These are phyloP conservation scores for Meleagris gallopavo DNA, from an alignment of 2,113 vertebrate genomes.

Conservation along the genomic window DNA sequence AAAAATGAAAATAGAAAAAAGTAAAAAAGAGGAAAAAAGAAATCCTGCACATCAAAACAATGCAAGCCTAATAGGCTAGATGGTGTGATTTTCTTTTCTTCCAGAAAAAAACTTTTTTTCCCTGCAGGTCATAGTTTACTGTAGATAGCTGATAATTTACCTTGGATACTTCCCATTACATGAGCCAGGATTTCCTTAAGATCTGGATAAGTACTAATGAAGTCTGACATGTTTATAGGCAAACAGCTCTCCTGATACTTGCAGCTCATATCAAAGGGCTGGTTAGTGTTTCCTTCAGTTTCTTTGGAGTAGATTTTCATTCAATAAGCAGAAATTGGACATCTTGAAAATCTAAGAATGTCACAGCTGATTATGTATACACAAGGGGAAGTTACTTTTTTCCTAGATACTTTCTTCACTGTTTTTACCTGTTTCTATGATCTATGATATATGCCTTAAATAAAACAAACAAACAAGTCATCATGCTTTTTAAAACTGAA, in stretches of 20 bases:
- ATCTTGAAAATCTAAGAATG: background rate
- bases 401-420: background rate
- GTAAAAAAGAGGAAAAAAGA: background rate
- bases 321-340: background rate
- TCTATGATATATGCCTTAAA: background rate
- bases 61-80: background rate
- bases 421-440: background rate
- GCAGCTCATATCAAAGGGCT: background rate
- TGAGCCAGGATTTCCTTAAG: background rate
- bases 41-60: background rate
- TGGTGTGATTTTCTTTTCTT: background rate
- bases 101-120: background rate
- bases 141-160: background rate
- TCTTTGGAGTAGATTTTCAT: background rate
- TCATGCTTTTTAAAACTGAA: background rate
- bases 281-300: background rate
- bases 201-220: background rate
- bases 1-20: background rate
- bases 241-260: background rate
- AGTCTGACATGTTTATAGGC: background rate
- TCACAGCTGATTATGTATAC: background rate
- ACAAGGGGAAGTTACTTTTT: background rate
- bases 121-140: background rate
- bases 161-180: background rate
- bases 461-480: background rate